Evolutionary conservation across 2,113 vertebrate species (phyloP).

Genomic region (Vidua chalybeata): DNA sequence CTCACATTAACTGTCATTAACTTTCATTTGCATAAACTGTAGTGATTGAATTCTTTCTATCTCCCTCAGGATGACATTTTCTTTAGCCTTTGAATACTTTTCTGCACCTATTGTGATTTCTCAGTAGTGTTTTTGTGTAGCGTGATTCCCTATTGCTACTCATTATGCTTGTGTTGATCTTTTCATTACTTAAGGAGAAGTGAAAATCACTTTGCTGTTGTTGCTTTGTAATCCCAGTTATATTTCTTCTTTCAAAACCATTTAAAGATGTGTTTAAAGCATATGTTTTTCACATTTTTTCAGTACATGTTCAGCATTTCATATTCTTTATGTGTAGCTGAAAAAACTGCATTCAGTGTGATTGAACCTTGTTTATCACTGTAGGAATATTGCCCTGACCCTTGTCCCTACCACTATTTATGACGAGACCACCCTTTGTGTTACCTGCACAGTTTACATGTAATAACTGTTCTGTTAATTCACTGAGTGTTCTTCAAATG

Average conservation of each 20-base stretch:
- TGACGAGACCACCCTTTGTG: not conserved
- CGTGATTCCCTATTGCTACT: not conserved
- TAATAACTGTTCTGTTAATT: not conserved
- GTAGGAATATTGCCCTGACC: not conserved
- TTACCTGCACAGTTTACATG: not conserved
- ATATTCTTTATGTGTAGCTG: not conserved
- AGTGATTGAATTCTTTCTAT: not conserved
- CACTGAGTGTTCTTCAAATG: not conserved
- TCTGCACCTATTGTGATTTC: constrained; percentile 21
- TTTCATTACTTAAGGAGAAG: not conserved
- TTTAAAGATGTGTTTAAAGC: not conserved
- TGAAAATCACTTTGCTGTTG: not conserved
- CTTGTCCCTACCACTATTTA: not conserved
- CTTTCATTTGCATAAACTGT: not conserved
- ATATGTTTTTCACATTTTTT: not conserved
- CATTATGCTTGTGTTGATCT: constrained; percentile 19
- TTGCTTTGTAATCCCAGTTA: not conserved
- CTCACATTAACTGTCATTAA: constrained; percentile 14
- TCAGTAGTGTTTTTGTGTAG: not conserved
- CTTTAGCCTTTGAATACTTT: constrained; percentile 14
- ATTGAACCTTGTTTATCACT: not conserved
- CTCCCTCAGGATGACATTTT: constrained; percentile 4
- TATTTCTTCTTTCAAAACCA: not conserved
- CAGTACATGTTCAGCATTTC: not conserved
- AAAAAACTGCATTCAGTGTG: not conserved